A percentile compares a stretch with the other conserved stretches of the same genome.
Evolutionary conservation across 2,797 vertebrate species (phyloP).

Genomic region (Siniperca scherzeri): DNA sequence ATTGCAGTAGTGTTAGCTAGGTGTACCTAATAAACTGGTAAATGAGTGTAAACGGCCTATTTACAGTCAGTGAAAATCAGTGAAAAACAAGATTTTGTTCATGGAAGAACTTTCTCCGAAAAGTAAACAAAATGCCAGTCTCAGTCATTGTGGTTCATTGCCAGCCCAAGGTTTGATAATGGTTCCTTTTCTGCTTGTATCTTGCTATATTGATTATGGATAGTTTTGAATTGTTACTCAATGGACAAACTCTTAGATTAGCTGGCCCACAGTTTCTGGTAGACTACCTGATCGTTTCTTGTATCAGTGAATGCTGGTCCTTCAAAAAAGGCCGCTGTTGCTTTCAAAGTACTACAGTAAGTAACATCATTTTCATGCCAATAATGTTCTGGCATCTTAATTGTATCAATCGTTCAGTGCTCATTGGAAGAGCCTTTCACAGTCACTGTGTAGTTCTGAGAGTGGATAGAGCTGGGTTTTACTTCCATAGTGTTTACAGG

Average conservation of each 20-base stretch:
- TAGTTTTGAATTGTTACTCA: not conserved
- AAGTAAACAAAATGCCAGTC: not conserved
- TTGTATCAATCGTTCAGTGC: not conserved
- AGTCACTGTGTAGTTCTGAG: not conserved
- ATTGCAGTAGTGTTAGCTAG: not conserved
- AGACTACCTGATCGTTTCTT: not conserved
- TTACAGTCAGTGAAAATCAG: not conserved
- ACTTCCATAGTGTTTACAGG: conserved; percentile 19
- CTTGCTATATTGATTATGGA: not conserved
- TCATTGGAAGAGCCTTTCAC: not conserved
- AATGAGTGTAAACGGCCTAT: not conserved
- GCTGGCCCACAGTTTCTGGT: not conserved
- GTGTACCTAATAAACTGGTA: not conserved
- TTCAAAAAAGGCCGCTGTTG: not conserved
- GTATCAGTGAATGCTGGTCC: not conserved
- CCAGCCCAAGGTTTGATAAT: not conserved
- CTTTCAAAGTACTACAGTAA: not conserved
- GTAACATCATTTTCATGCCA: not conserved
- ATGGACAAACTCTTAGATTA: not conserved
- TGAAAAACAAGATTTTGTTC: not conserved
- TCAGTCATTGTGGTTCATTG: not conserved
- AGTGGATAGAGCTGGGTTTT: conserved; percentile 20
- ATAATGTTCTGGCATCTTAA: not conserved
- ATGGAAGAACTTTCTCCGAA: not conserved
- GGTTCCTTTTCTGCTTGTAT: not conserved